Percentiles rank a stretch among this genome's conserved stretches.
Conservation (phyloP, 2,113 vertebrate species). For the Aphelocoma coerulescens region DNA sequence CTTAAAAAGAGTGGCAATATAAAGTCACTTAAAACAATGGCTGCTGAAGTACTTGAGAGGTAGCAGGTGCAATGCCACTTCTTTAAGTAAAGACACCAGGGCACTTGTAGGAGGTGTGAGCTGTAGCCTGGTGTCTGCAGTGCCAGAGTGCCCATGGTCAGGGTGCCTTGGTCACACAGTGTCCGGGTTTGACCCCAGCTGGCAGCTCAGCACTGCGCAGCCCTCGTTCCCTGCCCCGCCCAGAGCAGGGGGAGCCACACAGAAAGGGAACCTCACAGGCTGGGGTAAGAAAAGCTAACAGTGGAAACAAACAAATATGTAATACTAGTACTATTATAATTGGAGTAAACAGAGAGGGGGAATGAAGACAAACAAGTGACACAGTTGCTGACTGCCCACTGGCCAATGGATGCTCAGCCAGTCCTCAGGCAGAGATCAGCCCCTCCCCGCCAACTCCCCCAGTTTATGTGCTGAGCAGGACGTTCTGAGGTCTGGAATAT, state of each 20-base stretch:
- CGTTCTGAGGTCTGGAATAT: background rate
- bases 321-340: background rate
- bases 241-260: background rate
- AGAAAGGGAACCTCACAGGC: background rate
- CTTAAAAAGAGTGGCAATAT: background rate
- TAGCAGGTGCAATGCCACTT: background rate
- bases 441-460: background rate
- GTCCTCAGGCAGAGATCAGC: background rate
- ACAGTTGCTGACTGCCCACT: background rate
- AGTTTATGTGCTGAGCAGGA: background rate
- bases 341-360: background rate
- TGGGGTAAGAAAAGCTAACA: background rate
- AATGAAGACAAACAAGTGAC: background rate
- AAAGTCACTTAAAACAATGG: background rate
- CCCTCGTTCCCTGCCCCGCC: fast-evolving
- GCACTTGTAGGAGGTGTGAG: background rate
- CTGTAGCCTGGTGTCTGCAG: background rate
- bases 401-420: background rate
- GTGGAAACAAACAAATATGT: background rate
- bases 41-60: background rate
- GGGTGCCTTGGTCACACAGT: background rate
- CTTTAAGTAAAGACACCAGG: background rate
- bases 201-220: background rate
- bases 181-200: background rate
- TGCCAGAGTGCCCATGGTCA: fast-evolving